A percentile compares a stretch with the other conserved stretches of the same genome.
Evolutionary conservation across 2,888 invertebrate genomes (phyloP).

Genomic region (Uloborus plumipes): DNA sequence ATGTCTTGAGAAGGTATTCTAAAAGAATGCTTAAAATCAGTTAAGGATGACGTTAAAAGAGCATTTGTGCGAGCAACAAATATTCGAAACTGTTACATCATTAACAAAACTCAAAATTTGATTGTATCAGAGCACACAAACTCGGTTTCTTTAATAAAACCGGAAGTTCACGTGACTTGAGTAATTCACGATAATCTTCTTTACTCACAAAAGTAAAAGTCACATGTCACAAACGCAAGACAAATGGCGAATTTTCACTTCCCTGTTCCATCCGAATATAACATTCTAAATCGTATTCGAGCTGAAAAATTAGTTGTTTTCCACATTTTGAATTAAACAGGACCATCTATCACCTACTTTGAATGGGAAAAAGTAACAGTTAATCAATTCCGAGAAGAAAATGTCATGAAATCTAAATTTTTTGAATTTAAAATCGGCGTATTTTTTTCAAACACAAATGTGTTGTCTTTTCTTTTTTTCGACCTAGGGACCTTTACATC

Average conservation of each 20-base stretch:
- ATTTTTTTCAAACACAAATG: background rate
- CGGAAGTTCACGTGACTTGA: background rate
- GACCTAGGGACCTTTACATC: constrained; percentile 41
- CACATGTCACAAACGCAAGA: background rate
- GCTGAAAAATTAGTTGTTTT: too few species aligned
- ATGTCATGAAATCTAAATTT: constrained; percentile 5
- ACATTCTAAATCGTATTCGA: too few species aligned
- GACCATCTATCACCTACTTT: constrained; percentile 9
- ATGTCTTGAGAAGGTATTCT: too few species aligned
- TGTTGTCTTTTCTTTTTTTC: constrained; percentile 15
- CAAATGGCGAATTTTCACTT: too few species aligned
- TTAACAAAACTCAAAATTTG: background rate
- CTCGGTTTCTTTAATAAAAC: background rate
- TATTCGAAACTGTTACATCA: background rate
- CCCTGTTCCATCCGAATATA: too few species aligned
- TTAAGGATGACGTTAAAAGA: too few species aligned
- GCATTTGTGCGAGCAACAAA: background rate
- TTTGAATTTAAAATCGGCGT: background rate
- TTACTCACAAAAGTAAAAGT: background rate
- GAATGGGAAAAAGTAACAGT: constrained; percentile 9
- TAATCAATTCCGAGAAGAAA: constrained; percentile 33
- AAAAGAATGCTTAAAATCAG: too few species aligned
- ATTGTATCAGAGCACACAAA: background rate
- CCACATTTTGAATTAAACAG: constrained; percentile 11
- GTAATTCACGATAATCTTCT: background rate